Conservation (phyloP, 2,888 invertebrate genomes). For the Nomada ferruginata region DNA sequence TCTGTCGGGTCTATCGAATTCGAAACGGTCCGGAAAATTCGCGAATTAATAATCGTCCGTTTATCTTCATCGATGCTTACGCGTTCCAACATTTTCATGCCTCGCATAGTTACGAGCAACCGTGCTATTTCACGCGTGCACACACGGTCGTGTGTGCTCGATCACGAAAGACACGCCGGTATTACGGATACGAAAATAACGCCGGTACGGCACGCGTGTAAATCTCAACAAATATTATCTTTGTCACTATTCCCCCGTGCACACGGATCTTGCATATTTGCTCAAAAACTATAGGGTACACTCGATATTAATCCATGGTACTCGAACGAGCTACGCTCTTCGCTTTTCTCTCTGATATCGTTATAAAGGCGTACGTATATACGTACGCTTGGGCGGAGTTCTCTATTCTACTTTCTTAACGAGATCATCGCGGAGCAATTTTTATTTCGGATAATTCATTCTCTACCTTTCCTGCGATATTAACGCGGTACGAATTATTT, state of each 20-base stretch:
- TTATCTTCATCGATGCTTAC: slow-evolving; percentile 3
- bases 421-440: too few species aligned
- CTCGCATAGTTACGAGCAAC: background rate
- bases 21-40: background rate
- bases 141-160: slow-evolving; percentile 13
- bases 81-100: slow-evolving; percentile 13
- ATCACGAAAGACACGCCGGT: slow-evolving; percentile 37
- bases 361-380: background rate
- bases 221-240: slow-evolving; percentile 78
- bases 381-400: too few species aligned
- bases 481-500: too few species aligned
- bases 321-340: slow-evolving; percentile 23
- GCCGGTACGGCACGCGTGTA: slow-evolving; percentile 69
- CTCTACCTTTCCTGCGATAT: too few species aligned
- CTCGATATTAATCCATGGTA: slow-evolving; percentile 52
- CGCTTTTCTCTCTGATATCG: slow-evolving; percentile 5
- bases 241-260: slow-evolving; percentile 56
- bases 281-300: slow-evolving; percentile 60
- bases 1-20: background rate
- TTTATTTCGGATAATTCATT: too few species aligned
- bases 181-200: slow-evolving; percentile 75
- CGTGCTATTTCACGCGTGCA: slow-evolving; percentile 26
- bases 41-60: background rate
- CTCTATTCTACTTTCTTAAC: too few species aligned
- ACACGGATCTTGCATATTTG: slow-evolving; percentile 59